These are phyloP conservation scores for Papio anubis DNA, from an alignment of 2,113 vertebrate species.

Conservation along the genomic window DNA sequence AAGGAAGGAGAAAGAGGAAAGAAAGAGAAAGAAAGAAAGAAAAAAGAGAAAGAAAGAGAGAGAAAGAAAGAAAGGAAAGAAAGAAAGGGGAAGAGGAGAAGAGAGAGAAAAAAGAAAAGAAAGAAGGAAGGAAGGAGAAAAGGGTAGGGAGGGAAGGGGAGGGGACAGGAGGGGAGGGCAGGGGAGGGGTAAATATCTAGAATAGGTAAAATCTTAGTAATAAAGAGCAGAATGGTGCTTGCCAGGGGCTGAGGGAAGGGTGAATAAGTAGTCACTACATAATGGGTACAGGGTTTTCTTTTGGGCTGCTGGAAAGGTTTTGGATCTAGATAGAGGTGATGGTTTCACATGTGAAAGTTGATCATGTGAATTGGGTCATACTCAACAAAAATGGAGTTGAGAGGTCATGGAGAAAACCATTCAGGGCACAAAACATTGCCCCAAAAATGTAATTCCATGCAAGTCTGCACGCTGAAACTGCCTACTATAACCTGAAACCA, in stretches of 20 bases:
- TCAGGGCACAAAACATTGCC: no score
- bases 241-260: neutral
- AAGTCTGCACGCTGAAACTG: neutral
- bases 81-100: no score
- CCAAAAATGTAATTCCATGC: neutral
- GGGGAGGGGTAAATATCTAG: neutral
- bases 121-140: no score
- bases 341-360: neutral
- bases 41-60: accelerated
- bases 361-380: neutral
- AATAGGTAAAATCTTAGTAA: neutral
- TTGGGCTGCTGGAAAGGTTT: neutral
- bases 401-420: neutral
- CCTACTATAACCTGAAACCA: neutral
- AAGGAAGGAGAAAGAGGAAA: accelerated
- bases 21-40: accelerated
- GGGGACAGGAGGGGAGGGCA: accelerated
- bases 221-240: neutral
- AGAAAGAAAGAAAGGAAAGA: accelerated
- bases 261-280: neutral
- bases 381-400: neutral
- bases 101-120: no score
- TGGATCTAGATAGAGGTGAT: neutral
- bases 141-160: no score
- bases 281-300: neutral